Conservation (phyloP, 2,888 invertebrate genomes). For the Tubulanus polymorphus region DNA sequence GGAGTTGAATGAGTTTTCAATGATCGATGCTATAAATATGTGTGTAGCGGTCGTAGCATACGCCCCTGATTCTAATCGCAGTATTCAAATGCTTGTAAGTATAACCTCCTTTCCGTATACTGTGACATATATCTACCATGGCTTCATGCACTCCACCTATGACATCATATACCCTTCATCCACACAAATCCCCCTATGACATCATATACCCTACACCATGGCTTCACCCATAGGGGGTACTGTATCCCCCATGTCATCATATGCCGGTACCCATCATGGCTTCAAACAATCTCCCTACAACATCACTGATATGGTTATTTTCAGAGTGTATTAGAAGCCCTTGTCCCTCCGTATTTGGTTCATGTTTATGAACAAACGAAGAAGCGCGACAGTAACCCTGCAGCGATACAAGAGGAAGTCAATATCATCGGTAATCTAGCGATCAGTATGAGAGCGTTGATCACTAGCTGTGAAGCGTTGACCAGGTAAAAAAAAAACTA, state of each 20-base stretch:
- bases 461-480: slow-evolving; percentile 93
- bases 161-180: no score
- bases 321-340: slow-evolving; percentile 91
- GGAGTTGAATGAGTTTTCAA: slow-evolving; percentile 94
- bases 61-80: slow-evolving; percentile 81
- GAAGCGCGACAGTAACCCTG: slow-evolving; percentile 74
- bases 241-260: no score
- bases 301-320: no score
- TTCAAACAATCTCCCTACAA: no score
- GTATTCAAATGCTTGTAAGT: slow-evolving; percentile 59
- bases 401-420: slow-evolving; percentile 79
- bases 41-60: slow-evolving; percentile 99
- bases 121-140: no score
- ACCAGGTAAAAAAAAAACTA: no score
- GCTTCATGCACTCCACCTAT: no score
- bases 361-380: slow-evolving; percentile 87
- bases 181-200: no score
- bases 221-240: no score
- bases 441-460: slow-evolving; percentile 88
- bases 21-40: slow-evolving; percentile 94
- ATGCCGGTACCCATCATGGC: no score
- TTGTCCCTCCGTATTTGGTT: slow-evolving; percentile 90
- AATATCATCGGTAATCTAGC: slow-evolving; percentile 89
- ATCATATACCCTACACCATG: no score
- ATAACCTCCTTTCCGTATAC: no score